Evolutionary conservation across 2,888 invertebrate species (phyloP), one percentile per base, ranked within the genome.

Genomic region (Callyntrura sp.): DNA sequence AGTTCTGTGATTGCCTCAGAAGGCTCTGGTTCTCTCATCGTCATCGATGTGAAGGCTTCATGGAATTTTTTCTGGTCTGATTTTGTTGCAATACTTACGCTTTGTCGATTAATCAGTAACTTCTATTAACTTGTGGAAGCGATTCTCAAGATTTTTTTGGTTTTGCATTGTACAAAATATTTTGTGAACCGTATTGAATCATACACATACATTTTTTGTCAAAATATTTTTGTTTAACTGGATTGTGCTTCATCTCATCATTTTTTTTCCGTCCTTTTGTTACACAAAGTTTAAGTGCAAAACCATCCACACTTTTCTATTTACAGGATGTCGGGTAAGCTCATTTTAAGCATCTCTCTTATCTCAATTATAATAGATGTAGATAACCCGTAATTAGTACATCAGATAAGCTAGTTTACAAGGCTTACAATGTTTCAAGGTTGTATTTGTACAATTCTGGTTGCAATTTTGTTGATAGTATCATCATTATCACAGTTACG

Each of bases 1-100:
- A 85, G 85, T 76, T 85, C 23, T 60, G 76, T 76, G 60, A 85
- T 76, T 84, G 76, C 76, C 76, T 85, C 73, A 60, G 81, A 60
- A 57, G 81, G 48, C 43, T 84, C 70, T 57, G 84, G 84, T 65
- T 70, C 70, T 65, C 51, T 68, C 68, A 65, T 82, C 82, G 57
- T 76, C 79, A 28, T 81, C 23, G 81, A 20, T 20, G 76, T 28
- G 14, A 57, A 45, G 28, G 76, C 76, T 85, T 85, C 85, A 85
- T 85, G 84, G 76, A 85, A 73, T 70, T 85, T 85, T 76, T 85
- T 45, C 70, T 73, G 76, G 76, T 76, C 43, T 62, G 8, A 70
- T 76, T 85, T 85, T 14, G 20, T 85, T 70, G 76, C 60, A 76
- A 25, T 76, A 35, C 6, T 76, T 43, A 60, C 3, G 60, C 25